phyloP scores from a whole-genome alignment of 1,140 invertebrate genomes.

The Magallana ariakensis region DNA sequence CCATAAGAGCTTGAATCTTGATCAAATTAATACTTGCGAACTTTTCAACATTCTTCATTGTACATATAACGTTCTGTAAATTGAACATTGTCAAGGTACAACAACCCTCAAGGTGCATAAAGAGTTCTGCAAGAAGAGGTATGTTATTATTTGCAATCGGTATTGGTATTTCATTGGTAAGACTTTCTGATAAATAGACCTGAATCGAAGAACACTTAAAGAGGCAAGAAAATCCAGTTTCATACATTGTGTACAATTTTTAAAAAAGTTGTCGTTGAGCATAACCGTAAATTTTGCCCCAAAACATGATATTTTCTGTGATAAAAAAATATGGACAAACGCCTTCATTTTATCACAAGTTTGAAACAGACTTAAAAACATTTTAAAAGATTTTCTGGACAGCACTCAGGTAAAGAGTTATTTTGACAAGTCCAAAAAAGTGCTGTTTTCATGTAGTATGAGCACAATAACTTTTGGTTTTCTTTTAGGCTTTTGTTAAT shows the following conservation, averaged over 20 bases:
- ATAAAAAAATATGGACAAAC: slow-evolving; percentile 41
- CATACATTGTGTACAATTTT: not conserved
- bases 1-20: too few species aligned
- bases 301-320: slow-evolving; percentile 39
- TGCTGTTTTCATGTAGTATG: slow-evolving; percentile 43
- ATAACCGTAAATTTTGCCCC: slow-evolving; percentile 18
- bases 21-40: not conserved
- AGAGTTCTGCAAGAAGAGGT: not conserved
- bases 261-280: not conserved
- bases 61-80: not conserved
- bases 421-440: slow-evolving; percentile 30
- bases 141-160: not conserved
- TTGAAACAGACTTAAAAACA: slow-evolving; percentile 45
- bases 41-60: not conserved
- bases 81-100: not conserved
- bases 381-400: not conserved
- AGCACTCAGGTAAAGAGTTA: not conserved
- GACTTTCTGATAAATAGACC: too few species aligned
- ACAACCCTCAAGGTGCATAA: not conserved
- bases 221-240: not conserved
- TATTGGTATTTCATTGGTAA: not conserved
- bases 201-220: not conserved
- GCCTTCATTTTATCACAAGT: not conserved
- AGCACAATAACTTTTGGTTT: slow-evolving; percentile 1
- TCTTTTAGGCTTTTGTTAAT: not conserved